A percentile compares a stretch with the other conserved stretches of the same genome.
Conservation (phyloP, 2,888 invertebrate species). For the Caenorhabditis angaria region DNA sequence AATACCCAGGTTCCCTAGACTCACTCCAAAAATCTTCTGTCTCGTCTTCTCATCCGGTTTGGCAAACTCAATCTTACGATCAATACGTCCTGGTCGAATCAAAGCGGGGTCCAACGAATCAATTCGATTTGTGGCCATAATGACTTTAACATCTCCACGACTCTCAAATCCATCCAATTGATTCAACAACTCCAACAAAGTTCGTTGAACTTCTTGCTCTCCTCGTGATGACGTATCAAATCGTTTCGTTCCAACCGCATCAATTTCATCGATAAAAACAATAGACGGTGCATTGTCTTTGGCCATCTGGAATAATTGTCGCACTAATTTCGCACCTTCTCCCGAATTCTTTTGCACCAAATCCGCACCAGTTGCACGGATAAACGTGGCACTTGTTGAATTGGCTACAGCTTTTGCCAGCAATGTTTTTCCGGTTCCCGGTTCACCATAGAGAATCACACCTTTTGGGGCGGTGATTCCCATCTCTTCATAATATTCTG, state of each 20-base stretch:
- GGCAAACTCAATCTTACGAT: slow-evolving; percentile 93
- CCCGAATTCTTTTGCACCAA: slow-evolving; percentile 96
- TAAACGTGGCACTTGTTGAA: slow-evolving; percentile 96
- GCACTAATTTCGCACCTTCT: slow-evolving; percentile 98
- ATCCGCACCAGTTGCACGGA: slow-evolving; percentile 98
- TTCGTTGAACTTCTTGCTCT: slow-evolving; percentile 86
- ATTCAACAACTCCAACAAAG: slow-evolving; percentile 96
- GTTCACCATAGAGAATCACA: slow-evolving; percentile 95
- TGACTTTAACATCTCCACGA: slow-evolving; percentile 93
- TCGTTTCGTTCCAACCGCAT: slow-evolving; percentile 94
- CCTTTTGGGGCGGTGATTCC: slow-evolving; percentile 99
- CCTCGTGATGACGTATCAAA: slow-evolving; percentile 34
- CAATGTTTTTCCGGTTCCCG: slow-evolving; percentile 94
- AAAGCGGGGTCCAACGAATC: slow-evolving; percentile 97
- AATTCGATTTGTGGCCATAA: slow-evolving; percentile 96
- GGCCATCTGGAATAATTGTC: slow-evolving; percentile 66
- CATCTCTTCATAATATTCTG: slow-evolving; percentile 99
- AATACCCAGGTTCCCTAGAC: neutral
- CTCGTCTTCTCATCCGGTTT: slow-evolving; percentile 98
- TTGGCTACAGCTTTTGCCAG: slow-evolving; percentile 98
- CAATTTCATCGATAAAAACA: slow-evolving; percentile 99
- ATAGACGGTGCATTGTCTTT: slow-evolving; percentile 78
- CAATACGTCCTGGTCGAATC: slow-evolving; percentile 96
- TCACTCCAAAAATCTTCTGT: slow-evolving; percentile 76
- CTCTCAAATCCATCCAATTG: slow-evolving; percentile 98